Percentiles rank a stretch among this genome's conserved stretches.
These are phyloP conservation scores for Emydocephalus ijimae DNA, from an alignment of 2,113 vertebrate genomes.

Conservation along the genomic window DNA sequence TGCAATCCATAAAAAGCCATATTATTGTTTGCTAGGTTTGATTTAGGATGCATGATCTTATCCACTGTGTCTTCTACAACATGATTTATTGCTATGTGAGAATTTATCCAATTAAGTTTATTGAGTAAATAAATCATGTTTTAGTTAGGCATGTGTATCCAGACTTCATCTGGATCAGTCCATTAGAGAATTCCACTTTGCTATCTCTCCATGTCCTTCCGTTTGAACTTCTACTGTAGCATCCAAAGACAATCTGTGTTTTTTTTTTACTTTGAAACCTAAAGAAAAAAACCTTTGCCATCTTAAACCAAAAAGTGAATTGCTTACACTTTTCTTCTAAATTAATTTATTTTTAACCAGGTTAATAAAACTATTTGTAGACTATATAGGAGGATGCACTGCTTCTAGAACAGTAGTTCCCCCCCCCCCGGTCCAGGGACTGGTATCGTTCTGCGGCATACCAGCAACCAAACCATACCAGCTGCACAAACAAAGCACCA, in stretches of 20 bases:
- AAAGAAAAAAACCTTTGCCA: not conserved
- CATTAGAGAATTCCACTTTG: not conserved
- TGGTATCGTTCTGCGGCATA: too few species aligned
- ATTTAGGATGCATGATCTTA: not conserved
- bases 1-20: not conserved
- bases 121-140: not conserved
- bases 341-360: not conserved
- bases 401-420: not conserved
- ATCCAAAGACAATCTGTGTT: not conserved
- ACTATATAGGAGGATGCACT: not conserved
- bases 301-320: not conserved
- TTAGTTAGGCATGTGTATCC: not conserved
- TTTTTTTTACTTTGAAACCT: not conserved
- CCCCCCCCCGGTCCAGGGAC: too few species aligned
- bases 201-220: not conserved
- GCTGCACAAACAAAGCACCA: too few species aligned
- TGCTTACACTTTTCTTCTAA: not conserved
- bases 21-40: not conserved
- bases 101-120: not conserved
- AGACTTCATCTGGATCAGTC: not conserved
- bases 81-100: not conserved
- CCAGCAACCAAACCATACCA: too few species aligned
- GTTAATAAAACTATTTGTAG: not conserved
- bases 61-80: not conserved
- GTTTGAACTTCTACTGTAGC: not conserved